Evolutionary conservation across 2,888 invertebrate genomes (phyloP).

Genomic region (Theodoxus fluviatilis): DNA sequence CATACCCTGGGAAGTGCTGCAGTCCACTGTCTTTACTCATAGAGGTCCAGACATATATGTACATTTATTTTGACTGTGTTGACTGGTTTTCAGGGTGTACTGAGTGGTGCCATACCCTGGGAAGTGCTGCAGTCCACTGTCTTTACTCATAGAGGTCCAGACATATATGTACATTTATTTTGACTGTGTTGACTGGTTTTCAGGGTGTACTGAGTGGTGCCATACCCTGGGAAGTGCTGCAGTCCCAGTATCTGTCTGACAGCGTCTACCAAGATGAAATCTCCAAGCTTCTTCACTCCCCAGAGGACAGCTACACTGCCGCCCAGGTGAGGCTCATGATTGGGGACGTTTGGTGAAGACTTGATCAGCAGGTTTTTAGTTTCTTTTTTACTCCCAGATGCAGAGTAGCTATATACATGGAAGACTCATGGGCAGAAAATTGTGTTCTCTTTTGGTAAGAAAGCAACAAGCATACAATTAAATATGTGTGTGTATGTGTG

Average conservation of each 20-base stretch:
- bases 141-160: not conserved
- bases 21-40: no score
- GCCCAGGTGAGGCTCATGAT: no score
- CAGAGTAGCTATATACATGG: not conserved
- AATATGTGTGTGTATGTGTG: no score
- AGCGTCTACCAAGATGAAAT: conserved; percentile 82
- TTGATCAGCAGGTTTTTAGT: conserved; percentile 6
- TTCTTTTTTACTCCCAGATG: not conserved
- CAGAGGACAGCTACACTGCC: no score
- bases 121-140: conserved; percentile 82
- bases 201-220: conserved; percentile 95
- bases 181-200: no score
- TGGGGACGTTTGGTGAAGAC: no score
- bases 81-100: conserved; percentile 70
- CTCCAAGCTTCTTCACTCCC: conserved; percentile 80
- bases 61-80: no score
- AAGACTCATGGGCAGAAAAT: not conserved
- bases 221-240: conserved; percentile 90
- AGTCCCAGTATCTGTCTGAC: conserved; percentile 85
- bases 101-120: conserved; percentile 96
- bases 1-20: conserved; percentile 90
- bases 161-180: conserved; percentile 19
- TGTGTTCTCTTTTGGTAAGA: conserved; percentile 5
- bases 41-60: no score
- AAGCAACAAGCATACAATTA: no score